Evolutionary conservation across 1,140 invertebrate species (phyloP).

Genomic region (Drosophila sturtevanti): DNA sequence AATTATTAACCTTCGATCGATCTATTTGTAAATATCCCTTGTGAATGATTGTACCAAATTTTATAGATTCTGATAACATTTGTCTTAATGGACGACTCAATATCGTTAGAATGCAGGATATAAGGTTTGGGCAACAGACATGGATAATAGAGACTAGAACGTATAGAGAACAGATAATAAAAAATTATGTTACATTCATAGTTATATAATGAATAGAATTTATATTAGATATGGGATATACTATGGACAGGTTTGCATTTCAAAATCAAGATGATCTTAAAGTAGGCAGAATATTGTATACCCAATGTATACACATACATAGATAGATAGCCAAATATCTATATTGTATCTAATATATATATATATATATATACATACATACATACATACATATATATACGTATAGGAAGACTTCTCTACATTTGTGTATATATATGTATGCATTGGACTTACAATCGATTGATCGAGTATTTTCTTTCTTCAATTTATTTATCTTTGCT

Average conservation of each 20-base stretch:
- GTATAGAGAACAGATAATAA: neutral
- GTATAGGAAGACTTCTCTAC: neutral
- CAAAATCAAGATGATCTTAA: neutral
- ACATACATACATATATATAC: no score
- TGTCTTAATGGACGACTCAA: neutral
- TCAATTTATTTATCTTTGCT: neutral
- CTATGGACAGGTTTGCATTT: neutral
- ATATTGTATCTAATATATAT: neutral
- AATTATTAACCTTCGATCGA: no score
- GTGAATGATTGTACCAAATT: neutral
- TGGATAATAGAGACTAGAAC: neutral
- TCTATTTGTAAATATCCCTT: no score
- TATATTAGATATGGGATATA: neutral
- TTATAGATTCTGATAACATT: neutral
- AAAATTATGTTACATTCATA: no score
- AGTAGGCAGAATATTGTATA: neutral
- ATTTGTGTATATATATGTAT: neutral
- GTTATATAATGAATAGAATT: neutral
- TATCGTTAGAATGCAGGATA: neutral
- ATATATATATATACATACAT: neutral
- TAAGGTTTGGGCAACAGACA: neutral
- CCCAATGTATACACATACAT: neutral
- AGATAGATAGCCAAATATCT: neutral
- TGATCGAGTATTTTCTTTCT: slow-evolving; percentile 23
- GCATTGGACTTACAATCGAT: neutral